Evolutionary conservation across 2,113 vertebrate species (phyloP), one percentile per base, ranked within the genome.

Genomic region (Aplodontia rufa): DNA sequence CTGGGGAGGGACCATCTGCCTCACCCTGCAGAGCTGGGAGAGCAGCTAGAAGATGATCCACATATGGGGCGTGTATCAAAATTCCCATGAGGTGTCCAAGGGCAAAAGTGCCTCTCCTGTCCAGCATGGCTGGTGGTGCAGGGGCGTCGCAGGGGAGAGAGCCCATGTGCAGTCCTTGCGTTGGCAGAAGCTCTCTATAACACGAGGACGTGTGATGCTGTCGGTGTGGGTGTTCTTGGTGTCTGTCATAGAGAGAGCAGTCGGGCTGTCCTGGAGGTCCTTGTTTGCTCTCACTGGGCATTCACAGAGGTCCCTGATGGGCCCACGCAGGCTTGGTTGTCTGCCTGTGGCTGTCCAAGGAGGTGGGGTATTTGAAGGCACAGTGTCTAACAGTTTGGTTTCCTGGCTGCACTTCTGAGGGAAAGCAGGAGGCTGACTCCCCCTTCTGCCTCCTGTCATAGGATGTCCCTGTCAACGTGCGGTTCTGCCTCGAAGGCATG

Each of bases 401-500:
- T 80, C 28, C 37, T 14, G 17, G 37, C 4, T 37, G 3, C 37
- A 26, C 60, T 85, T 89, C n/a, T 71, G n/a, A 60, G 24, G 62
- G 40, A 28, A 32, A 37, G 22, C 1, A 0, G 0, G 37, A 16
- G 47, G 1, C 66, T 11, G 8, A 42, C 0, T 4, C 5, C 68
- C 24, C 6, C 64, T 64, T 47, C 16, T 8, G 0, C 51, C 62
- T 60, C 76, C 5, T 96, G 75, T 78, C 91, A 16, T 97, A 99
- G 99, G 99, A 99, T 8, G 97, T 99, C 81, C 99, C 99, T 4
- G 99, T 99, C 98, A 99, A 99, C 93, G 85, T 99, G 62, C 99
- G 99, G 69, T 99, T 99, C 98, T 99, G 99, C 95, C 98, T 99
- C 0, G 99, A 99, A 92, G 99, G 99, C 79, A 99, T 99, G 99